Base-by-base conservation (phyloP, 2,113 vertebrate species). In the Poeciliopsis turrubarensis region DNA sequence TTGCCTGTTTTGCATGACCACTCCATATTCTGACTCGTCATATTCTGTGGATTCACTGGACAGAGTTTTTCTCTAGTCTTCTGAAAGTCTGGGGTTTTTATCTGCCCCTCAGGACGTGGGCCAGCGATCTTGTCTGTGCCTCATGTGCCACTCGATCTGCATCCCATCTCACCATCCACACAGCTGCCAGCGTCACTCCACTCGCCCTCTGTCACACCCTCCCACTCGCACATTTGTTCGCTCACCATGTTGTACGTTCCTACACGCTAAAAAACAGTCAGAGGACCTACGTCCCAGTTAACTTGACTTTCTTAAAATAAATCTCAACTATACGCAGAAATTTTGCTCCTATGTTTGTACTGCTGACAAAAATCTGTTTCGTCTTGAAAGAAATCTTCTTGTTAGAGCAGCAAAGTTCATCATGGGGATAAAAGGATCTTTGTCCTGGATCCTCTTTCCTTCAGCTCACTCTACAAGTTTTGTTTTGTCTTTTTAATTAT, bases 131-230 rank as follows among this genome's bases (percentile, higher is more conserved):
- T 31, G 68, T 73, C 80, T 80, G 79, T 30, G 47, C 72, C 84
- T 83, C 82, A 69, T 78, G 85, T 81, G 83, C 81, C 87, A 92
- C 84, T 88, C 85, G 89, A 92, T 90, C 85, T 72, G 17, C 75
- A 76, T 78, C 70, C 69, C 68, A 44, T 70, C 79, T 78, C 79
- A 25, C 81, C 60, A 74, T 75, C 72, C 30, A 34, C 80, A 83
- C 91, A 92, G 89, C 91, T 93, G 92, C 78, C 75, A 76, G 74
- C 77, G 72, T 92, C 92, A 89, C 84, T 93, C 89, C 2, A 25
- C 84, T 66, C 70, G 2, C 70, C 71, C 77, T 60, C 84, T 54
- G 66, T 78, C 75, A 37, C 73, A 47, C 82, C 60, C 63, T 73
- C 73, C 70, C 68, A 67, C 81, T 77, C 72, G 5, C 70, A 30